A percentile compares a stretch with the other conserved stretches of the same genome.
phyloP scores from a whole-genome alignment of 2,113 vertebrate genomes.

The Campylorhamphus procurvoides region DNA sequence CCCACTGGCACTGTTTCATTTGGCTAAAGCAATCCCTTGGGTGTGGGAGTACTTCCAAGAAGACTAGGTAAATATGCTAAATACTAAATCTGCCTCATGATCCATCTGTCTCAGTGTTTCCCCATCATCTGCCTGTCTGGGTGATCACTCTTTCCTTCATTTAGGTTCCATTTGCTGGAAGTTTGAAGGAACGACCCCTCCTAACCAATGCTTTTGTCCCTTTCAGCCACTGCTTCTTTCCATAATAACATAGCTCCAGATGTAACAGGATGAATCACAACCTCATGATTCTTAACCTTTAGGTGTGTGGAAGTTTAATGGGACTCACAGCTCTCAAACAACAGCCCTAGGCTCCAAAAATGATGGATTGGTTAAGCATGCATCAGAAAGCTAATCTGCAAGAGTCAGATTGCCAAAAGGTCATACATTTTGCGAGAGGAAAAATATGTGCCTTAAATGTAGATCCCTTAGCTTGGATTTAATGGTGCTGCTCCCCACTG shows the following conservation, averaged over 20 bases:
- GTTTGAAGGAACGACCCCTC: not conserved
- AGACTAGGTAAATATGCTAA: not conserved
- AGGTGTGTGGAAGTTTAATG: conserved; percentile 26
- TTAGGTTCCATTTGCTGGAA: not conserved
- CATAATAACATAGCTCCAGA: not conserved
- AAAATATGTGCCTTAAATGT: not conserved
- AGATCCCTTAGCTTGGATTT: not conserved
- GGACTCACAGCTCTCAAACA: not conserved
- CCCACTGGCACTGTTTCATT: not conserved
- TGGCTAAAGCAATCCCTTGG: not conserved
- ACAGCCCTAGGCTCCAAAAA: conserved; percentile 10
- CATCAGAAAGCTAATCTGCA: conserved; percentile 35
- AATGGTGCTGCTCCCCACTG: not conserved
- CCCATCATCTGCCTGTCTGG: not conserved
- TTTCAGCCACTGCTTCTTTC: not conserved
- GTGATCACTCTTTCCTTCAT: not conserved
- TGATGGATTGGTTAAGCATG: conserved; percentile 25
- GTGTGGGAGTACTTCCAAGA: not conserved
- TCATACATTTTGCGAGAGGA: not conserved
- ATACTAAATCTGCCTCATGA: not conserved
- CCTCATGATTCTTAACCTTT: conserved; percentile 41
- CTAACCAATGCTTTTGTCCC: not conserved
- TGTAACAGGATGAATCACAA: conserved; percentile 3
- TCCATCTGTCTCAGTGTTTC: not conserved
- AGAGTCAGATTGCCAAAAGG: conserved; percentile 30